Base-by-base conservation (phyloP, 1,140 invertebrate genomes). In the Chymomyza costata region DNA sequence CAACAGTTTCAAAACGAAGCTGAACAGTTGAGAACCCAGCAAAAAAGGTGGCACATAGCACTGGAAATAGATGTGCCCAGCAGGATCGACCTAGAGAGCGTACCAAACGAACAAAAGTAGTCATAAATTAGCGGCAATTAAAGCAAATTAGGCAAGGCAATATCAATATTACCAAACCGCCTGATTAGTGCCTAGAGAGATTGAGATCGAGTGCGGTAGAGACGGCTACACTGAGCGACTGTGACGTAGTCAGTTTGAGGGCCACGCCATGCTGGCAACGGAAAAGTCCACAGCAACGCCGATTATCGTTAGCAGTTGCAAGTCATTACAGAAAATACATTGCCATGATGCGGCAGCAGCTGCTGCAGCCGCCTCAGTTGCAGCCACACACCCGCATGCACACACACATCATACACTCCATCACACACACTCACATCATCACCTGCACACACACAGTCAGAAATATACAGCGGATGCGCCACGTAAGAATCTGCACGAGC, bases 381-480 rank as follows among this genome's bases (percentile, higher is more conserved):
- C 21, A 25, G 8, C 21, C 21, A 25, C 21, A 25, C 38, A 35
- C 17, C 2, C 28, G 3, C 52, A 51, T 41, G n/a, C 19, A n/a
- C 34, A n/a, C n/a, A 32, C 37, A 31, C 56, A 35, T 13, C 34
- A 51, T 40, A 59, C 38, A 25, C 61, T 53, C 47, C 51, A 21
- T 19, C 28, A 21, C 40, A 19, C 44, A 38, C 37, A 28, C 19
- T 18, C 15, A 5, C 46, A 59, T 8, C 37, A 41, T 15, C 51
- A 56, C 11, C 6, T 34, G 25, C 32, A 25, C 17, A 46, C 7
- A n/a, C 56, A 21, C 15, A 51, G 37, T 13, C 37, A 71, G 11
- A 84, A 70, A 56, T 74, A 64, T 65, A 83, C 69, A 84, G 86
- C 70, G 84, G 86, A 60, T 86, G 40, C 68, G 1, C 74, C 74